These are phyloP conservation scores for Dasysyrphus tricinctus DNA, from an alignment of 2,888 invertebrate genomes.

Conservation along the genomic window DNA sequence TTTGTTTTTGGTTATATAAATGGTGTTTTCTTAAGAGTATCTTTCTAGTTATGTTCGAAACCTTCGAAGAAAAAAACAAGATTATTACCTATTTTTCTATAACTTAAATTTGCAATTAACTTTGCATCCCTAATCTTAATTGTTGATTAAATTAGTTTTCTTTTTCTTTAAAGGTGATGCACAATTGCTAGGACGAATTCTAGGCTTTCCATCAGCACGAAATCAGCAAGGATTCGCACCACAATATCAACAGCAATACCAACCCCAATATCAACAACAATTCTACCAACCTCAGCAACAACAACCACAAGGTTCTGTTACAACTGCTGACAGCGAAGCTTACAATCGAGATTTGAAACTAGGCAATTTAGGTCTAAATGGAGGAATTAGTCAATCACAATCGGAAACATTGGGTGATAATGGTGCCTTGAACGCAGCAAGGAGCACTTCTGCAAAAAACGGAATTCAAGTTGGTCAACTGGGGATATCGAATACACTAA, in stretches of 20 bases:
- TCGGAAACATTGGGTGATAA: constrained; percentile 78
- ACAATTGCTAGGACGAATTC: not conserved
- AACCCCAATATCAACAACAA: constrained; percentile 30
- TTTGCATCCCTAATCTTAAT: not conserved
- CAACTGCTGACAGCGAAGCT: constrained; percentile 79
- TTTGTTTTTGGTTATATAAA: no score
- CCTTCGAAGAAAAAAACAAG: no score
- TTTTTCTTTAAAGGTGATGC: constrained; percentile 9
- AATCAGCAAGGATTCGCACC: constrained; percentile 28
- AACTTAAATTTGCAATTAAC: no score
- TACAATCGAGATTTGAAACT: constrained; percentile 56
- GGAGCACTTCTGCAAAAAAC: constrained; percentile 78
- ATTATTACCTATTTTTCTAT: no score
- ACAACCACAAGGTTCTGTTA: constrained; percentile 78
- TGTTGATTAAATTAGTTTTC: not conserved
- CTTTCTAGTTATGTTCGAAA: no score
- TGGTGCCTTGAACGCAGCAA: constrained; percentile 78
- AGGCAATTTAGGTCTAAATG: constrained; percentile 60
- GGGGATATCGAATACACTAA: constrained; percentile 80
- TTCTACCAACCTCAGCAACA: constrained; percentile 2
- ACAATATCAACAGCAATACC: constrained; percentile 9
- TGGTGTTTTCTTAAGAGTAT: no score
- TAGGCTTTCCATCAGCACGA: constrained; percentile 2
- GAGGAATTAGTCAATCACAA: constrained; percentile 79
- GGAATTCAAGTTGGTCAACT: constrained; percentile 80